Base-by-base conservation (phyloP, 2,113 vertebrate genomes). In the Acrocephalus arundinaceus region DNA sequence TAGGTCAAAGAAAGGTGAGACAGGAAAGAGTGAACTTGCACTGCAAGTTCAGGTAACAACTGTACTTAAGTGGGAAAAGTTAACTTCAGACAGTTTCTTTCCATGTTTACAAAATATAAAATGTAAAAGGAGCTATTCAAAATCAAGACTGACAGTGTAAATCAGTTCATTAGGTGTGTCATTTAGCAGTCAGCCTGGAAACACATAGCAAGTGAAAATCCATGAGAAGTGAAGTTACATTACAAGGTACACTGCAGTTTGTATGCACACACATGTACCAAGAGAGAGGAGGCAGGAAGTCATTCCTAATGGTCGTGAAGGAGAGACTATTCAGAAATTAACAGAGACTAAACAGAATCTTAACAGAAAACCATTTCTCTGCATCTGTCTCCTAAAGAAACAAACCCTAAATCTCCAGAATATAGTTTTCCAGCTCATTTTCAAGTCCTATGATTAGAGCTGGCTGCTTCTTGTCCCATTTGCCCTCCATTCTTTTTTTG, bases 251-350 rank as follows among this genome's bases (percentile, higher is more conserved):
- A 12, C 14, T 51, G n/a, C 2, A 3, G 30, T 54, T 68, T 58
- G n/a, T 28, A 24, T 5, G 4, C 28, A 21, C 13, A n/a, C 30
- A 70, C 4, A 0, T 5, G 15, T 46, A 30, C 11, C 0, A 0
- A 54, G 22, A 76, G 57, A 46, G 33, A 54, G 37, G 54, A 84
- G 65, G 46, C 37, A 80, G 25, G n/a, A 92, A 77, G 27, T 59
- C 0, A 2, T 28, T 86, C 75, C 45, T 65, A 66, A 59, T 10
- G 16, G 35, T 48, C 48, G 28, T 0, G 0, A 85, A 83, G 63
- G 16, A 79, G 11, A 80, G 7, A 39, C 17, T 57, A 52, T 37
- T 33, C 35, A 94, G 33, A 75, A 97, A 76, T 59, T 41, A 74
- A 35, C 11, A 14, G 8, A 79, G 22, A 74, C 39, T 59, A 74